Evolutionary conservation across 2,797 vertebrate species (phyloP).

Genomic region (Neosalanx taihuensis): DNA sequence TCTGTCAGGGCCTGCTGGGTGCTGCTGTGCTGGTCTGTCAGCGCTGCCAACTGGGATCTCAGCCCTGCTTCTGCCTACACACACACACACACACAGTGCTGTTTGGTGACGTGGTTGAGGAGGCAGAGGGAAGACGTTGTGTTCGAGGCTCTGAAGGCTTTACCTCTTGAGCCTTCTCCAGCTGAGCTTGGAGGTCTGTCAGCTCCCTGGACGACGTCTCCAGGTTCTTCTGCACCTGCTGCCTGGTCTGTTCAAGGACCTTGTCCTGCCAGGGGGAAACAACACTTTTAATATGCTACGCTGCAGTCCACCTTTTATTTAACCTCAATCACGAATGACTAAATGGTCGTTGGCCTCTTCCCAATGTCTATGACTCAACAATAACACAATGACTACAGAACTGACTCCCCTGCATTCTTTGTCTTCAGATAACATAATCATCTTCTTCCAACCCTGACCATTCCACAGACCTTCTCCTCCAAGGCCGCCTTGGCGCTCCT

Average conservation of each 20-base stretch:
- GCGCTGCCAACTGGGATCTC: constrained; percentile 72
- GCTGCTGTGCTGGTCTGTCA: constrained; percentile 75
- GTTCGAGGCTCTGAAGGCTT: constrained; percentile 6
- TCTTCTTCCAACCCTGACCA: too few relatives aligned
- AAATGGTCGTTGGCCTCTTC: too few relatives aligned
- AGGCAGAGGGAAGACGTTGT: background rate
- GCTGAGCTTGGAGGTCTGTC: constrained; percentile 77
- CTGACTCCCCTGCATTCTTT: too few relatives aligned
- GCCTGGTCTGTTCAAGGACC: constrained; percentile 79
- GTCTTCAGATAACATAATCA: too few relatives aligned
- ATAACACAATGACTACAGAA: too few relatives aligned
- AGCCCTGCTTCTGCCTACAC: constrained; percentile 80
- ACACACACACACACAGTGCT: background rate
- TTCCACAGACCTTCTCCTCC: constrained; percentile 77
- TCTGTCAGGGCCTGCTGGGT: constrained; percentile 77
- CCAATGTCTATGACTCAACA: too few relatives aligned
- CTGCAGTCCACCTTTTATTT: background rate
- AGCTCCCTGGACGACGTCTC: constrained; percentile 78
- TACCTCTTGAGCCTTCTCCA: constrained; percentile 85
- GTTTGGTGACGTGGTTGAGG: background rate
- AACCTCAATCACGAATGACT: too few relatives aligned
- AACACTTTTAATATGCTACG: background rate
- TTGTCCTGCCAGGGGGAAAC: constrained; percentile 77
- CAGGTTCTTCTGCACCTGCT: constrained; percentile 79
- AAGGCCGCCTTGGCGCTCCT: constrained; percentile 76